These are phyloP conservation scores for Apodemus sylvaticus DNA, from an alignment of 2,113 vertebrate genomes.

Conservation along the genomic window DNA sequence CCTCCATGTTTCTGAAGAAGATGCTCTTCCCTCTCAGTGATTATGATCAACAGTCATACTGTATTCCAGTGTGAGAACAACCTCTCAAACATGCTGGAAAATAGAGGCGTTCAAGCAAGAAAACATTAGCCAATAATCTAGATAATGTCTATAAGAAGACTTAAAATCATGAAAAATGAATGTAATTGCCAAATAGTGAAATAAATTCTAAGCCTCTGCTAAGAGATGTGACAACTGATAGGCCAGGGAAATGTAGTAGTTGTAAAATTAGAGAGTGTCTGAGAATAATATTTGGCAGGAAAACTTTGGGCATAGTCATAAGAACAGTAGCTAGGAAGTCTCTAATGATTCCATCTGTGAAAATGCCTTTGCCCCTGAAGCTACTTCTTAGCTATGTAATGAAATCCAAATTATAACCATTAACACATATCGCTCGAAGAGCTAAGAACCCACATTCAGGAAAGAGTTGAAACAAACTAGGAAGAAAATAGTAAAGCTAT, in stretches of 20 bases:
- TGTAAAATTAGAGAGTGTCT: not conserved
- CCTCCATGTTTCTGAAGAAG: not conserved
- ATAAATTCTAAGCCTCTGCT: not conserved
- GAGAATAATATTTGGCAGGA: not conserved
- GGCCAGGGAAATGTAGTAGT: not conserved
- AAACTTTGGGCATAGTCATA: not conserved
- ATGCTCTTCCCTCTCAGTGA: not conserved
- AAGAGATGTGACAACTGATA: not conserved
- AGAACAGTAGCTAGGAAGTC: not conserved
- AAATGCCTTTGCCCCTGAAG: not conserved
- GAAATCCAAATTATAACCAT: not conserved
- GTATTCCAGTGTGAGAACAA: not conserved
- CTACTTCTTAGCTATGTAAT: constrained; percentile 1
- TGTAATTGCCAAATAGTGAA: not conserved
- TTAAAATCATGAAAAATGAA: not conserved
- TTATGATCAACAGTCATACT: not conserved
- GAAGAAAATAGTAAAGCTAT: constrained; percentile 11
- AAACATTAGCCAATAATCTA: not conserved
- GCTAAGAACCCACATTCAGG: too few relatives aligned
- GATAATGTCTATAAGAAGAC: not conserved
- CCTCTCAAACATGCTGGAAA: not conserved
- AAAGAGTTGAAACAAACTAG: constrained; percentile 21
- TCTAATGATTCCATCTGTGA: not conserved
- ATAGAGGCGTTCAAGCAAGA: not conserved
- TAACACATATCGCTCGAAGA: not conserved